Conservation (phyloP, 2,888 invertebrate species). For the Nineta flava region DNA sequence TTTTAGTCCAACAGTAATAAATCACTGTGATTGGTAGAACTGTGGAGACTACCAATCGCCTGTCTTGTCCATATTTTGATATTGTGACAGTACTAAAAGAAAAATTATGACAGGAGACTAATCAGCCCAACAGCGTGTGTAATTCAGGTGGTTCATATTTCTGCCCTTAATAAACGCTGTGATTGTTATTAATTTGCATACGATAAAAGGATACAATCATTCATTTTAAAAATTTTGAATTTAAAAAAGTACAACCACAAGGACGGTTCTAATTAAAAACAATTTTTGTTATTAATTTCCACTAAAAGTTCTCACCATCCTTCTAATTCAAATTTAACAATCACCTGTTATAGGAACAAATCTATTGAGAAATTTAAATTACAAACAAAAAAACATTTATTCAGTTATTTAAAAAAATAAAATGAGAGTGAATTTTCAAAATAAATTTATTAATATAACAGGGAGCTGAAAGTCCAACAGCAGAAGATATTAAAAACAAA, state of each 20-base stretch:
- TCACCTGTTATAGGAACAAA: constrained; percentile 2
- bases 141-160: too few species aligned
- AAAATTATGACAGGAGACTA: constrained; percentile 6
- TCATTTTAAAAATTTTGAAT: neutral
- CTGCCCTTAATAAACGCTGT: neutral
- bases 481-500: constrained; percentile 2
- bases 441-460: constrained; percentile 10
- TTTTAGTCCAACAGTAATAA: constrained; percentile 16
- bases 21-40: constrained; percentile 16
- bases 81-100: neutral
- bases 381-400: neutral
- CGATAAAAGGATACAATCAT: neutral
- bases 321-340: constrained; percentile 1
- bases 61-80: constrained; percentile 15
- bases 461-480: constrained; percentile 19
- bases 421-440: neutral
- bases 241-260: too few species aligned
- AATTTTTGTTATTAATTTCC: too few species aligned
- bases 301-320: neutral
- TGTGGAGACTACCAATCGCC: constrained; percentile 22
- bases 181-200: constrained; percentile 4
- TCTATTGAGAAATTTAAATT: neutral
- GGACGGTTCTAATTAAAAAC: too few species aligned
- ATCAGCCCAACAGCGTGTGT: constrained; percentile 5
- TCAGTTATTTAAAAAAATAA: neutral